These are phyloP conservation scores for Epistrophella euchroma DNA, from an alignment of 2,888 invertebrate species.

Conservation along the genomic window DNA sequence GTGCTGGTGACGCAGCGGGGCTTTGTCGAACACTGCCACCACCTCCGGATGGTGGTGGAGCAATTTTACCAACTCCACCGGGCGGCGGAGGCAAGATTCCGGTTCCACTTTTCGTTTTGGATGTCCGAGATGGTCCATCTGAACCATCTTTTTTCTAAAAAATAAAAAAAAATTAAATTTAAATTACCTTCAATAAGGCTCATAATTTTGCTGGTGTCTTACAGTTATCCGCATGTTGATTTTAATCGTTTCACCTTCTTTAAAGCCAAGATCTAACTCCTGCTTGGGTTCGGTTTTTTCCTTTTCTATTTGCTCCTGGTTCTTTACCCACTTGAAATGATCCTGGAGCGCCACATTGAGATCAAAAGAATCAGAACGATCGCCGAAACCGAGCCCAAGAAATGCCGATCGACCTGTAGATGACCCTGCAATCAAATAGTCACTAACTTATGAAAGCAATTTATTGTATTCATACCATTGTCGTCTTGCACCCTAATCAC, in stretches of 20 bases:
- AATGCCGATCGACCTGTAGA: conserved; percentile 92
- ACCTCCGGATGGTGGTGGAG: conserved; percentile 89
- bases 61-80: conserved; percentile 87
- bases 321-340: conserved; percentile 97
- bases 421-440: conserved; percentile 48
- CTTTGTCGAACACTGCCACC: conserved; percentile 81
- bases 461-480: conserved; percentile 87
- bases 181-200: background rate
- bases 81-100: conserved; percentile 94
- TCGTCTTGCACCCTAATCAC: conserved; percentile 97
- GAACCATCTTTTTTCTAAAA: conserved; percentile 94
- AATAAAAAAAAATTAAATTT: conserved; percentile 46
- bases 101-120: conserved; percentile 86
- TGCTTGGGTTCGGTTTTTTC: conserved; percentile 91
- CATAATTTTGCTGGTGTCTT: conserved; percentile 79
- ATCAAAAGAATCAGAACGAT: conserved; percentile 99
- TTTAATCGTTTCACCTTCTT: conserved; percentile 99
- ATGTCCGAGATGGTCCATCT: conserved; percentile 87
- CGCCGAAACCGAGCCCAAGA: conserved; percentile 98
- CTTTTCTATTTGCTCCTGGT: conserved; percentile 91
- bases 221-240: conserved; percentile 99
- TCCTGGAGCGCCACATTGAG: conserved; percentile 99
- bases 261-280: conserved; percentile 97
- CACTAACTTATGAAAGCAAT: conserved; percentile 4
- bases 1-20: conserved; percentile 89